Conservation (phyloP, 2,113 vertebrate genomes). For the Dermatemys mawii region DNA sequence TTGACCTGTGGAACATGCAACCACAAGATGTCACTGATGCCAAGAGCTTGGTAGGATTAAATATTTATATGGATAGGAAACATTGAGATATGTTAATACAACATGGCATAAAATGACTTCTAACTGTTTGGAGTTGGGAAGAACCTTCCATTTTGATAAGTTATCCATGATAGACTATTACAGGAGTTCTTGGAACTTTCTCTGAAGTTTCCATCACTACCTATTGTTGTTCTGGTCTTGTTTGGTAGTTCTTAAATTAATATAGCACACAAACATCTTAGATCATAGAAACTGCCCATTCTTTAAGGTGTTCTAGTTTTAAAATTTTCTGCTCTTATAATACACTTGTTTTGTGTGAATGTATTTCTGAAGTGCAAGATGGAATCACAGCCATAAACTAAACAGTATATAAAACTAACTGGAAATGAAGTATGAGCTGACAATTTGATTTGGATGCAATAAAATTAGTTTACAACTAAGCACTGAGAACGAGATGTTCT, state of each 20-base stretch:
- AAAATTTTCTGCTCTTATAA: slow-evolving; percentile 49
- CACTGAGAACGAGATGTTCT: slow-evolving; percentile 51
- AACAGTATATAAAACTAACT: slow-evolving; percentile 50
- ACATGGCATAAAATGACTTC: neutral
- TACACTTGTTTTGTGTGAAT: slow-evolving; percentile 5
- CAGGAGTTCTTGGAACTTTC: neutral
- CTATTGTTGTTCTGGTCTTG: neutral
- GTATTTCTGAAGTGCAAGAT: slow-evolving; percentile 45
- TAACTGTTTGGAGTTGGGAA: neutral
- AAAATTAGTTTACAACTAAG: slow-evolving; percentile 70
- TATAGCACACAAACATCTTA: neutral
- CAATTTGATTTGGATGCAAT: slow-evolving; percentile 71
- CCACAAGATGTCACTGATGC: neutral
- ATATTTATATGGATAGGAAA: neutral
- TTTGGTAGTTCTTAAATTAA: neutral
- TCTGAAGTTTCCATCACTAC: neutral
- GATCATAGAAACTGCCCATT: neutral
- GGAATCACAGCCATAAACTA: slow-evolving; percentile 47
- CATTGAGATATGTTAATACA: neutral
- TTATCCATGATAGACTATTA: neutral
- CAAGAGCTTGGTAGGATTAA: neutral
- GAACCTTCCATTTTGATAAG: neutral
- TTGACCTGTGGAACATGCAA: neutral
- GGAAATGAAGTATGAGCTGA: slow-evolving; percentile 58
- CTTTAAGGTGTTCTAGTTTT: slow-evolving; percentile 21